Conservation (phyloP, 2,888 invertebrate species). For the Junonia oenone region DNA sequence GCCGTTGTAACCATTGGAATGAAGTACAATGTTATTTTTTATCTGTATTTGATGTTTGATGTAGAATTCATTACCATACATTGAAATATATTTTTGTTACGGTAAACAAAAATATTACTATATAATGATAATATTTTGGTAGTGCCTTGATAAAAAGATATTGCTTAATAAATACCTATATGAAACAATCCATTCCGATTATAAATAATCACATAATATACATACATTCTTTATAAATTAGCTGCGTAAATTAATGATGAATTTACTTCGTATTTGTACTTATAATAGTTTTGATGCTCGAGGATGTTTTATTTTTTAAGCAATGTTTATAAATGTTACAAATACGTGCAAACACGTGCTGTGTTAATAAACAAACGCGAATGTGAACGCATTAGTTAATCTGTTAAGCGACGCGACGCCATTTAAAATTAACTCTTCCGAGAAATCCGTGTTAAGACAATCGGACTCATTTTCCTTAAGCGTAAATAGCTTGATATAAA, state of each 20-base stretch:
- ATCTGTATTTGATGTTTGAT: not conserved
- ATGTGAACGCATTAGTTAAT: slow-evolving; percentile 4
- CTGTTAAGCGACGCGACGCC: not conserved
- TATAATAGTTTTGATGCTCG: no score
- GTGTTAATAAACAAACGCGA: not conserved
- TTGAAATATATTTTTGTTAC: not conserved
- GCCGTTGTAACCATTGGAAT: not conserved
- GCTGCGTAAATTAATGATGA: no score
- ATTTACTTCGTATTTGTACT: no score
- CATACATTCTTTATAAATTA: no score
- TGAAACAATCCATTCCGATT: no score
- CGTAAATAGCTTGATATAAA: not conserved
- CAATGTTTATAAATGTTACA: not conserved
- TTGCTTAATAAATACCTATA: no score
- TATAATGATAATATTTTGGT: no score
- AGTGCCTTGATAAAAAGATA: no score
- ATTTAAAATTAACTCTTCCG: not conserved
- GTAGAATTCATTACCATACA: not conserved
- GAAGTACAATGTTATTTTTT: not conserved
- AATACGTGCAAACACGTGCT: not conserved
- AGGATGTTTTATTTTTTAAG: no score
- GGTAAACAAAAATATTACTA: no score
- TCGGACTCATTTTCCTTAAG: not conserved
- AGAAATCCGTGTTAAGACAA: not conserved
- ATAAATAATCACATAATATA: no score